phyloP scores from a whole-genome alignment of 2,888 invertebrate species.

The Gortyna flavago region DNA sequence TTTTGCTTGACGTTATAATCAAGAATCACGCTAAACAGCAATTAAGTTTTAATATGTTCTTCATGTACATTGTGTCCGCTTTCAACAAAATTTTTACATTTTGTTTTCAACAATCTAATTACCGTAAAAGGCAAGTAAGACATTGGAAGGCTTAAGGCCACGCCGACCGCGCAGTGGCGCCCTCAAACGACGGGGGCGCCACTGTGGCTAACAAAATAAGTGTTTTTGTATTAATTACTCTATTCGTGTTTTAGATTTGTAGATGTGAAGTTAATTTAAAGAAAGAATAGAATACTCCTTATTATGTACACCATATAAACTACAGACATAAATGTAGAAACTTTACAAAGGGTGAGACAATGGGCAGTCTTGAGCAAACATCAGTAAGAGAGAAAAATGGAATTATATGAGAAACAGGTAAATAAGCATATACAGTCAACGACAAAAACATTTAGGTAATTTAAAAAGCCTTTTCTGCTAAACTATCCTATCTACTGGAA shows the following conservation, averaged over 20 bases:
- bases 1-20: conserved; percentile 41
- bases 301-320: too few relatives aligned
- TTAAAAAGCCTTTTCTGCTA: neutral
- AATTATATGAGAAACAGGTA: neutral
- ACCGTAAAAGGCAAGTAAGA: neutral
- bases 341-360: too few relatives aligned
- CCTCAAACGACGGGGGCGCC: too few relatives aligned
- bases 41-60: conserved; percentile 29
- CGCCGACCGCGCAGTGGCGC: too few relatives aligned
- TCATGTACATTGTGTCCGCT: neutral
- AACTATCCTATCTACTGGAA: neutral
- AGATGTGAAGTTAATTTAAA: neutral
- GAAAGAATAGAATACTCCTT: too few relatives aligned
- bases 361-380: too few relatives aligned
- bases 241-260: too few relatives aligned
- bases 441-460: neutral
- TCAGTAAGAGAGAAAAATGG: too few relatives aligned
- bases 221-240: neutral
- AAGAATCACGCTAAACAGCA: conserved; percentile 36
- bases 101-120: conserved; percentile 18
- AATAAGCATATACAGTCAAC: neutral
- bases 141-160: conserved; percentile 16
- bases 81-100: conserved; percentile 3
- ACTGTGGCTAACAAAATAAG: neutral
- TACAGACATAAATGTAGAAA: too few relatives aligned